These are phyloP conservation scores for Procavia capensis DNA, from an alignment of 2,113 vertebrate genomes.

Conservation along the genomic window DNA sequence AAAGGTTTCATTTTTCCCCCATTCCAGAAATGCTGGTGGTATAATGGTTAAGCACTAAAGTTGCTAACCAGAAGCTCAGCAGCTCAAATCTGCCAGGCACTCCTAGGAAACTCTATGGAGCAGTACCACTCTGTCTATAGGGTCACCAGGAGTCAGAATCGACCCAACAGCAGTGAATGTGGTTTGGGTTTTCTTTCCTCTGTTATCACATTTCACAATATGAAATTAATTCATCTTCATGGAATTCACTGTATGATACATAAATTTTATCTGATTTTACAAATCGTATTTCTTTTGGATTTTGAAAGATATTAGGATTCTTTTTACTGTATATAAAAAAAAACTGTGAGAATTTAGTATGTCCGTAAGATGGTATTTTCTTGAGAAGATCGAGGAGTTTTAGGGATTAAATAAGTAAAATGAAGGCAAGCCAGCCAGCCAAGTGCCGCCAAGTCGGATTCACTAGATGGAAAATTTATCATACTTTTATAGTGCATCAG, in stretches of 20 bases:
- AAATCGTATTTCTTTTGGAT: background rate
- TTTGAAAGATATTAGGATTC: background rate
- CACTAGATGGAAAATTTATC: background rate
- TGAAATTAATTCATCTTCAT: background rate
- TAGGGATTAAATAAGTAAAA: background rate
- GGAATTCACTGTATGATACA: background rate
- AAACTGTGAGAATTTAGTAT: background rate
- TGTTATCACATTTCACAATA: background rate
- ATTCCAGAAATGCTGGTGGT: too few species aligned
- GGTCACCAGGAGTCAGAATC: too few species aligned
- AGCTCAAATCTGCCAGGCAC: too few species aligned
- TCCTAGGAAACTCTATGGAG: too few species aligned
- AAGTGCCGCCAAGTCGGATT: too few species aligned
- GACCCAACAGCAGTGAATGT: too few species aligned
- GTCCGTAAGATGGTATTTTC: background rate
- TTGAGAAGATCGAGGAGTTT: background rate
- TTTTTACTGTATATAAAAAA: background rate
- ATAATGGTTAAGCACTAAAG: too few species aligned
- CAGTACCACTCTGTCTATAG: too few species aligned
- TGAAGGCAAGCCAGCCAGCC: background rate
- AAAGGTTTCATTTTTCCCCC: background rate
- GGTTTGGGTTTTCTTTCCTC: too few species aligned
- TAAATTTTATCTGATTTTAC: background rate
- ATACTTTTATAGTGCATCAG: background rate
- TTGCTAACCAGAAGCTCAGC: too few species aligned